phyloP scores from a whole-genome alignment of 2,888 invertebrate genomes.

The Parnassius apollo region DNA sequence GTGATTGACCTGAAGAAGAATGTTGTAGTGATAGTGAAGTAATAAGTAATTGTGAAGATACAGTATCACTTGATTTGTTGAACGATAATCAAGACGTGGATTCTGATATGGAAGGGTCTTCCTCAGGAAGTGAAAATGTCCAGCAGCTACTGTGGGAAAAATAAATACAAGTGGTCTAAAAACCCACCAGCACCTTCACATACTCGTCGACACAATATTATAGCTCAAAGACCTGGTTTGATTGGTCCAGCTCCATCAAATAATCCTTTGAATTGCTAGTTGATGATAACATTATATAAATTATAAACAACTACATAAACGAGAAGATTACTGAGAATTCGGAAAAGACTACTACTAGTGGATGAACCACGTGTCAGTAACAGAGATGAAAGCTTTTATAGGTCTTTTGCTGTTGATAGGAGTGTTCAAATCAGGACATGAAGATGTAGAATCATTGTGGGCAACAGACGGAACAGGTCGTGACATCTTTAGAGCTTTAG shows the following conservation, averaged over 20 bases:
- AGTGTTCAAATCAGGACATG: not conserved
- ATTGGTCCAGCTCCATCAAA: conserved; percentile 25
- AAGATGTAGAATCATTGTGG: not conserved
- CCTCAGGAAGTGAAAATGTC: conserved; percentile 22
- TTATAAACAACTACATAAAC: not conserved
- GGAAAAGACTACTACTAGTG: too few relatives aligned
- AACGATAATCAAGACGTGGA: not conserved
- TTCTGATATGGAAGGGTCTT: not conserved
- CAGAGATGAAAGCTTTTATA: too few relatives aligned
- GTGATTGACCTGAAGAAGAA: not conserved
- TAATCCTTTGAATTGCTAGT: conserved; percentile 1
- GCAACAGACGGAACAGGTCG: not conserved
- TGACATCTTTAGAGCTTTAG: not conserved
- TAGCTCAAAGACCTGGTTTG: conserved; percentile 24
- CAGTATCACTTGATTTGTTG: not conserved
- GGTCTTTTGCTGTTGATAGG: not conserved
- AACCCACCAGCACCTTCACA: conserved; percentile 26
- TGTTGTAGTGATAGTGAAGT: not conserved
- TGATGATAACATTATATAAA: not conserved
- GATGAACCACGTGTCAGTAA: too few relatives aligned
- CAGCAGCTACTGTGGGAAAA: conserved; percentile 27
- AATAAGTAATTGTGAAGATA: not conserved
- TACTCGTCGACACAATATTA: conserved; percentile 24
- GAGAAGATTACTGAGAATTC: not conserved
- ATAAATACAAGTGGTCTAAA: conserved; percentile 27